Evolutionary conservation across 2,888 invertebrate genomes (phyloP).

Genomic region (Ennomos erosarius): DNA sequence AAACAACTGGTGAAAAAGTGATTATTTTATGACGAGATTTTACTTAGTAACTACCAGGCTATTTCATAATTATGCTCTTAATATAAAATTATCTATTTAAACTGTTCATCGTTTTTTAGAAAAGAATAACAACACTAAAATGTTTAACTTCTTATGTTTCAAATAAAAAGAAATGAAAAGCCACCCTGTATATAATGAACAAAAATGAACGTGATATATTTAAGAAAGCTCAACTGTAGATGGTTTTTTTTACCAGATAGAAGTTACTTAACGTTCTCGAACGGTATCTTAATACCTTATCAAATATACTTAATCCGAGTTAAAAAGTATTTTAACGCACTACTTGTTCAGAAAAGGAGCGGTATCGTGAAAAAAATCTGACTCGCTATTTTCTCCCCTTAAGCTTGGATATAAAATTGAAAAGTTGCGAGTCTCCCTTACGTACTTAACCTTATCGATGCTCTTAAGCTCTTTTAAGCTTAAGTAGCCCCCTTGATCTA

Average conservation of each 20-base stretch:
- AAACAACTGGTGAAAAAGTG: too few relatives aligned
- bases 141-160: too few relatives aligned
- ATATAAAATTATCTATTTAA: too few relatives aligned
- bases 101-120: too few relatives aligned
- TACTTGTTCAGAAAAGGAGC: slow-evolving; percentile 16
- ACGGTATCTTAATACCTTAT: slow-evolving; percentile 5
- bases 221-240: neutral
- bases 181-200: too few relatives aligned
- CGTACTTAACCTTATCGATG: slow-evolving; percentile 31
- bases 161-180: too few relatives aligned
- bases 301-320: slow-evolving; percentile 12
- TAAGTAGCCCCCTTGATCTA: slow-evolving; percentile 35
- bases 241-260: slow-evolving; percentile 3
- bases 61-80: too few relatives aligned
- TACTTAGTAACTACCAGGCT: too few relatives aligned
- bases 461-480: slow-evolving; percentile 33
- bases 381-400: slow-evolving; percentile 18
- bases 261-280: slow-evolving; percentile 1
- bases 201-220: too few relatives aligned
- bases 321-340: slow-evolving; percentile 25
- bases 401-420: slow-evolving; percentile 24
- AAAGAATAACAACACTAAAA: too few relatives aligned
- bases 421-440: slow-evolving; percentile 24
- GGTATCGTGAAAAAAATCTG: slow-evolving; percentile 21
- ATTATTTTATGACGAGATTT: too few relatives aligned